Base-by-base conservation (phyloP, 2,113 vertebrate species). In the Dasyprocta punctata region DNA sequence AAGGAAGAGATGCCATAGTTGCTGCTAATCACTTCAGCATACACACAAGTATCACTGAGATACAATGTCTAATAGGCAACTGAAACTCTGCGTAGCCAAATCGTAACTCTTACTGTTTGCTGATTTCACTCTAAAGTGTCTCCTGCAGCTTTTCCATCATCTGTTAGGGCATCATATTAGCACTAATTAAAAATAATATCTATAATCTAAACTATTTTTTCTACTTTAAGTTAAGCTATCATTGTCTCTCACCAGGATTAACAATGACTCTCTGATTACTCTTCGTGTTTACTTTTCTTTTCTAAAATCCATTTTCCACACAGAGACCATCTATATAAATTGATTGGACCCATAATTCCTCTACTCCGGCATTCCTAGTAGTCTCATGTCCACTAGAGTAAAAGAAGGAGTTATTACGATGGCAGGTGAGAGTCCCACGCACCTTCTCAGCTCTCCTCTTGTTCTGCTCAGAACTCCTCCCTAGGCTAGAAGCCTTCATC, bases 361-460 rank as follows among this genome's bases (percentile, higher is more conserved):
- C 71, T 7, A 17, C 19, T 36, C 47, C 30, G 2, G 10, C 36
- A 78, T 13, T 93, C 0, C 0, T 20, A 36, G 5, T 54, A 12
- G 22, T 12, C 11, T 41, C 0, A 1, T 85, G 44, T 69, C 38
- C 38, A 22, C 52, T 65, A 69, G 10, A 14, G 7, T 56, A 56
- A 52, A 89, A 3, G 16, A 4, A 3, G 28, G 36, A 92, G 3
- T 60, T 24, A 10, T 49, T 22, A 8, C 8, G 7, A 16, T 5
- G 44, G 7, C 19, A 30, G 0, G 0, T 3, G 30, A 73, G 28
- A 38, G 16, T 7, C 0, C 2, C 26, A 4, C 47, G 3, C 0
- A 33, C 3, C 36, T 16, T 44, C 58, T 65, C 26, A 30, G 3
- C 3, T 36, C 7, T 5, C 3, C 19, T 28, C 22, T 52, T 63